Conservation (phyloP, 2,113 vertebrate species). For the Isichthys henryi region DNA sequence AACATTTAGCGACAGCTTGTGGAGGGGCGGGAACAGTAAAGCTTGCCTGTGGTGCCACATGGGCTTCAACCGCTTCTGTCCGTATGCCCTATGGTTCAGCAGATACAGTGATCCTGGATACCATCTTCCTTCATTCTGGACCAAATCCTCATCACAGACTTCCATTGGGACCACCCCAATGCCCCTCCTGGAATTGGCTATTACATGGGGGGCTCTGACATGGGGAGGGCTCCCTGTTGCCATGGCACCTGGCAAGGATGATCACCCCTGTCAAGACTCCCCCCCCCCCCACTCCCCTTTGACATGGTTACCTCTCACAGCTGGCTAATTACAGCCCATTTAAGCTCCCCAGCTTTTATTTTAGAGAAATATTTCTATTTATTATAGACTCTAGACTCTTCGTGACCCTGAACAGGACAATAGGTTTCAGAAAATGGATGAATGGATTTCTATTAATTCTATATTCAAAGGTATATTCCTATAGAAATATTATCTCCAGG, state of each 20-base stretch:
- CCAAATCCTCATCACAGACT: neutral
- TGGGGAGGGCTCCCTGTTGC: neutral
- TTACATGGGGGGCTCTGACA: neutral
- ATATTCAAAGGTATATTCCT: neutral
- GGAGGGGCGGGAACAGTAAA: neutral
- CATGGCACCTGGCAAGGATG: neutral
- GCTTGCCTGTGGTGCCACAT: neutral
- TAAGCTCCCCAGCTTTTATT: neutral
- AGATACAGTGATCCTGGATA: neutral
- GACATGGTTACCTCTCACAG: neutral
- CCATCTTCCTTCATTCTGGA: neutral
- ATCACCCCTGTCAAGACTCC: neutral
- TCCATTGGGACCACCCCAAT: neutral
- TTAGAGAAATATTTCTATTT: neutral
- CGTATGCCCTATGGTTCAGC: neutral
- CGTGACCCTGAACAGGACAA: neutral
- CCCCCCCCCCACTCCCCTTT: neutral
- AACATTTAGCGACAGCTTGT: neutral
- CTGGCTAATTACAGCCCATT: neutral
- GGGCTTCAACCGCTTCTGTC: neutral
- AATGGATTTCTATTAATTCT: neutral
- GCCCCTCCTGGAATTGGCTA: neutral
- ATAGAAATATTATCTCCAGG: neutral
- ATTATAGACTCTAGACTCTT: neutral
- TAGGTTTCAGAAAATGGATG: neutral